phyloP scores from a whole-genome alignment of 2,113 vertebrate species.

The Canis aureus region DNA sequence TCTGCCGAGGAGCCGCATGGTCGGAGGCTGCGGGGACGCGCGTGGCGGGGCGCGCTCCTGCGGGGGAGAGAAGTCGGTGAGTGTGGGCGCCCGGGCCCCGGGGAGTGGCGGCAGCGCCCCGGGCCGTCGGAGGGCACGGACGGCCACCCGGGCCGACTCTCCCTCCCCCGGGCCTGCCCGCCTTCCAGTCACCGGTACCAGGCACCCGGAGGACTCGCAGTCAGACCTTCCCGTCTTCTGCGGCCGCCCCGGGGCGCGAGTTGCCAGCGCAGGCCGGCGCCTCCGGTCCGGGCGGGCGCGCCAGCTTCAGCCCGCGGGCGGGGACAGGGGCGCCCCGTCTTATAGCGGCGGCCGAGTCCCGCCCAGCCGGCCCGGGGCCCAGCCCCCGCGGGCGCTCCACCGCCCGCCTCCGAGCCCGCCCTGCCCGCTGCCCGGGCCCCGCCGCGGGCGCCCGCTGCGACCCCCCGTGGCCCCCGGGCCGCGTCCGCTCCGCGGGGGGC shows the following conservation, averaged over 20 bases:
- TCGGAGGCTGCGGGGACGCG: background rate
- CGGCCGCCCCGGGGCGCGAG: background rate
- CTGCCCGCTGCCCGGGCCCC: background rate
- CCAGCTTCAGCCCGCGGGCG: background rate
- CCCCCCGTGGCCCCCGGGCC: too few relatives aligned
- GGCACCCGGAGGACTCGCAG: background rate
- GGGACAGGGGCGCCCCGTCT: background rate
- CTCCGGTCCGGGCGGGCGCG: fast-evolving
- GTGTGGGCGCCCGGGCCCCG: background rate
- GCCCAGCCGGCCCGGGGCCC: slow-evolving; percentile 42
- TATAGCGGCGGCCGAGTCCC: slow-evolving; percentile 27
- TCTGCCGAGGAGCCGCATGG: slow-evolving; percentile 86
- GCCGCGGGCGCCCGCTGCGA: background rate
- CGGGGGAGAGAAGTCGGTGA: background rate
- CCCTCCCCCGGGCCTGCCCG: background rate
- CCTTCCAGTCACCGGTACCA: background rate
- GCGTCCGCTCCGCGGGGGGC: background rate
- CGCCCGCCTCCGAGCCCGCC: background rate
- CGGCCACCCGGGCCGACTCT: background rate
- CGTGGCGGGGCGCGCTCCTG: background rate
- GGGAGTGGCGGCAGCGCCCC: background rate
- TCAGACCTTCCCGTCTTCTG: slow-evolving; percentile 45
- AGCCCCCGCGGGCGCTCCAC: background rate
- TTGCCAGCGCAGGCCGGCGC: background rate
- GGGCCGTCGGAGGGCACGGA: background rate